These are phyloP conservation scores for Ictalurus punctatus DNA, from an alignment of 2,113 vertebrate species.

Conservation along the genomic window DNA sequence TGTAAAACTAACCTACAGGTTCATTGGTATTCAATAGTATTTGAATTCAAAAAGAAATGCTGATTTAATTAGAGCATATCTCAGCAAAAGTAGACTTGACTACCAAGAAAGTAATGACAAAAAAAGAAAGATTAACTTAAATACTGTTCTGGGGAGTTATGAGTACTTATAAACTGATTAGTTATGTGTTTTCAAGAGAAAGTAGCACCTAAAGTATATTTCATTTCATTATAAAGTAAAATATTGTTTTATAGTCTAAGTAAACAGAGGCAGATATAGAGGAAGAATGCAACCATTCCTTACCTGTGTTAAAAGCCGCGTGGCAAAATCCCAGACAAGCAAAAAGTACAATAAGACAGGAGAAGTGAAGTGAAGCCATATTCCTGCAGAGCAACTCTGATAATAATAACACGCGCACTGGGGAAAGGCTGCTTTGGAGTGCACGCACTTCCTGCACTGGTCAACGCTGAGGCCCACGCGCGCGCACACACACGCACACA, in stretches of 20 bases:
- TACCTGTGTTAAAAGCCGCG: background rate
- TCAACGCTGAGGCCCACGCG: background rate
- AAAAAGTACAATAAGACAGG: background rate
- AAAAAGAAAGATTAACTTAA: background rate
- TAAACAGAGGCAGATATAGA: background rate
- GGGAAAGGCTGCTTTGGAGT: background rate
- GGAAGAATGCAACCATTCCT: background rate
- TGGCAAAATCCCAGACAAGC: background rate
- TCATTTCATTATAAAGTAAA: background rate
- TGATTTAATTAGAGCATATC: background rate
- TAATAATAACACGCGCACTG: background rate
- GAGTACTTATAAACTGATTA: background rate
- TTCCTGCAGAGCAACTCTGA: background rate
- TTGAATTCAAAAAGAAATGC: background rate
- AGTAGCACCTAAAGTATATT: background rate
- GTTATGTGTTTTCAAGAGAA: background rate
- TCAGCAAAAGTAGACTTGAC: background rate
- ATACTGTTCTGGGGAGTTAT: background rate
- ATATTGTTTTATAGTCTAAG: background rate
- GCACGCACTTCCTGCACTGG: conserved; percentile 18
- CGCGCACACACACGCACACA: background rate
- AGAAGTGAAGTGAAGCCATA: conserved; percentile 15
- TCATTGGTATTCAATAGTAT: background rate
- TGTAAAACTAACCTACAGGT: background rate
- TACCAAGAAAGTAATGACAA: background rate